These are phyloP conservation scores for Protosalanx chinensis DNA, from an alignment of 2,797 vertebrate species.

Conservation along the genomic window DNA sequence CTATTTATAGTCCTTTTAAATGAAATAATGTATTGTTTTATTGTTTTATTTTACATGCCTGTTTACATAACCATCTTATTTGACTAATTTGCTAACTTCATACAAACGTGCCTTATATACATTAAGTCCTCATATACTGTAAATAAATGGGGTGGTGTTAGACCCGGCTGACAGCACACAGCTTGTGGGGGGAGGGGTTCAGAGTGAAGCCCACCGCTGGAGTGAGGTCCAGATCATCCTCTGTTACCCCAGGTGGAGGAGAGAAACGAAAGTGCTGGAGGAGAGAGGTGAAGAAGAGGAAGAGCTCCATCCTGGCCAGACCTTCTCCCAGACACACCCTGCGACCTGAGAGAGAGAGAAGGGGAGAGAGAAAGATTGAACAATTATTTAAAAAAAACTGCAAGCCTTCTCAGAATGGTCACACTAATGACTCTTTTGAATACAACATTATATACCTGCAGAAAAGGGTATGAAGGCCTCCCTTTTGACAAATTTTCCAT, in stretches of 20 bases:
- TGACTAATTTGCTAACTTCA: too few relatives aligned
- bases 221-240: slow-evolving; percentile 44
- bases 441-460: background rate
- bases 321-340: slow-evolving; percentile 48
- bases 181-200: slow-evolving; percentile 30
- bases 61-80: too few relatives aligned
- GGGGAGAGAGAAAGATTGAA: background rate
- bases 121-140: background rate
- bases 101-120: background rate
- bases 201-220: slow-evolving; percentile 38
- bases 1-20: too few relatives aligned
- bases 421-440: background rate
- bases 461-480: slow-evolving; percentile 9
- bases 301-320: slow-evolving; percentile 52
- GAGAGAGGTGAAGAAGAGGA: slow-evolving; percentile 48
- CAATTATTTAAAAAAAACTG: background rate
- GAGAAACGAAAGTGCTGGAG: slow-evolving; percentile 48
- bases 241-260: slow-evolving; percentile 43
- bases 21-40: too few relatives aligned
- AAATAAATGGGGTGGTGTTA: background rate
- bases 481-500: slow-evolving; percentile 29
- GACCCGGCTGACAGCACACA: slow-evolving; percentile 39
- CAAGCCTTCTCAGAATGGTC: background rate
- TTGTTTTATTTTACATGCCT: too few relatives aligned
- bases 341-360: slow-evolving; percentile 29